Conservation (phyloP, 2,113 vertebrate species). For the Campylorhamphus procurvoides region DNA sequence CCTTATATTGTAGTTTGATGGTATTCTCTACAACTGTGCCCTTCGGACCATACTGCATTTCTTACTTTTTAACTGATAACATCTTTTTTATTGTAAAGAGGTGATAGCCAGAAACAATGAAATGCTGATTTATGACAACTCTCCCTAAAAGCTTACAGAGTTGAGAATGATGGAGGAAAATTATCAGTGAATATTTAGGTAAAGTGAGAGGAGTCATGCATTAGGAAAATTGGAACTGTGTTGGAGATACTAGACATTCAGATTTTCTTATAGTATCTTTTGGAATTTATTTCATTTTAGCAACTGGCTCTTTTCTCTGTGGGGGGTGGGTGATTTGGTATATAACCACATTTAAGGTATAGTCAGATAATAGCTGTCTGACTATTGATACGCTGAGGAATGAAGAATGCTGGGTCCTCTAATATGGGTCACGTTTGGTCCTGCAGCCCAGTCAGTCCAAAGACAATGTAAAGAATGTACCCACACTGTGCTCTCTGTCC, state of each 20-base stretch:
- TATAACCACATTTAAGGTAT: background rate
- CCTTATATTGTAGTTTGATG: constrained; percentile 45
- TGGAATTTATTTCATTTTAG: constrained; percentile 36
- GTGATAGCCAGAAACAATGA: constrained; percentile 62
- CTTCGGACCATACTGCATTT: background rate
- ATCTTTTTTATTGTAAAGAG: constrained; percentile 51
- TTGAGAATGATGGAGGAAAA: constrained; percentile 43
- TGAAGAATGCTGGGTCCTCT: background rate
- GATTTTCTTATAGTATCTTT: constrained; percentile 17
- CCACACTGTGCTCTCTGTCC: background rate
- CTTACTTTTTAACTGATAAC: constrained; percentile 62
- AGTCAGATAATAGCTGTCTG: background rate
- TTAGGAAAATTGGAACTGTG: constrained; percentile 56
- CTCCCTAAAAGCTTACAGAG: constrained; percentile 64
- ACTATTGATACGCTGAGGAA: background rate
- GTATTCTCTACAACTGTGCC: constrained; percentile 27
- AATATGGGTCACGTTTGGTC: background rate
- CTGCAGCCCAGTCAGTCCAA: background rate
- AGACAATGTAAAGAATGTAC: background rate
- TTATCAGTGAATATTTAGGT: constrained; percentile 21
- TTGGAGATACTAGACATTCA: constrained; percentile 31
- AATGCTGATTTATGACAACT: constrained; percentile 64
- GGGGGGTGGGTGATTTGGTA: background rate
- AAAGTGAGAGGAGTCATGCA: constrained; percentile 39
- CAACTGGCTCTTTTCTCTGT: background rate